Base-by-base conservation (phyloP, 2,113 vertebrate species). In the Brienomyrus longianalis region DNA sequence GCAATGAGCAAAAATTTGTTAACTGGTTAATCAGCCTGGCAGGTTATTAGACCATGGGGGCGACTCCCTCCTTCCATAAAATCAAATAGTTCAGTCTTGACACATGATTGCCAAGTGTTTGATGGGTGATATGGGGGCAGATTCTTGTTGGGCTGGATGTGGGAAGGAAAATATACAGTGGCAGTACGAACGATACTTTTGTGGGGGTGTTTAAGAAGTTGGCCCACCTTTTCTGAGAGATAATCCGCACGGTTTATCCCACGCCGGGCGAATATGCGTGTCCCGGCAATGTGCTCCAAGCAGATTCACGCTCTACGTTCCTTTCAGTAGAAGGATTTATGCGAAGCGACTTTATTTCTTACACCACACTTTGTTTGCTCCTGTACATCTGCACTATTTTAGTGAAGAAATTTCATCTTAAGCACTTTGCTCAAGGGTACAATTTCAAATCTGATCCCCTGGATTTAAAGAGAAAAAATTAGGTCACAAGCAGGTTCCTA, bases 201-300 rank as follows among this genome's bases (percentile, higher is more conserved):
- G 45, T 10, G 83, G 45, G 83, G 83, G 83, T 51, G 83, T 86
- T 86, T 86, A 86, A 86, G 45, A 86, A 50, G 83, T 48, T 86
- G 83, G 48, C 83, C 83, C 45, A 47, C 23, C 83, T 15, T 47
- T 86, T 48, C 83, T 27, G 83, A 86, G 83, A 86, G 83, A 50
- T 86, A 86, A 86, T 51, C 83, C 83, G 6, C 23, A 4, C 5
- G 83, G 48, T 51, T 86, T 50, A 86, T 86, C 83, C 83, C 83
- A 86, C 83, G 45, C 83, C 27, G 48, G 4, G 48, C n/a, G 7
- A 5, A 48, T 48, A 27, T 86, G 83, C 13, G n/a, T 48, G 47
- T 23, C 83, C n/a, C 45, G 3, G 45, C 83, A 50, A 86, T 47
- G 23, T 86, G 83, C 48, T 50, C 48, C 48, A 50, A 86, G 83